These are phyloP conservation scores for Xestobium rufovillosum DNA, from an alignment of 2,888 invertebrate species.

Conservation along the genomic window DNA sequence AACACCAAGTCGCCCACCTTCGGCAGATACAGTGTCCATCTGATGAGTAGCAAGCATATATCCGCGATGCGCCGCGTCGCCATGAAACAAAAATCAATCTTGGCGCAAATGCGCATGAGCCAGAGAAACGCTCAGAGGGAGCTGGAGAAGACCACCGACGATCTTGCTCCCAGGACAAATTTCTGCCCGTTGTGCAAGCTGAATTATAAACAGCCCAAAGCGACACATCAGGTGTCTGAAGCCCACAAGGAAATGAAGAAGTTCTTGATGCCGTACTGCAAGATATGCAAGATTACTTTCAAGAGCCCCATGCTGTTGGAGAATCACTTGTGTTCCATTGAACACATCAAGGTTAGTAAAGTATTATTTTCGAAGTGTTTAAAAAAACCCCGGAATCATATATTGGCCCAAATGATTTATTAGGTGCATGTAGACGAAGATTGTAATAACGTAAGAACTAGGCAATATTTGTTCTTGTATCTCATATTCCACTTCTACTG, in stretches of 20 bases:
- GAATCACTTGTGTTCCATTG: constrained; percentile 72
- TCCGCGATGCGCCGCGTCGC: constrained; percentile 67
- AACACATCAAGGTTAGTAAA: constrained; percentile 64
- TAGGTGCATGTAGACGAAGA: no score
- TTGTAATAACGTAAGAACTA: no score
- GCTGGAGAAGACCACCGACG: constrained; percentile 61
- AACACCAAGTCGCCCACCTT: constrained; percentile 67
- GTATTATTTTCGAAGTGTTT: no score
- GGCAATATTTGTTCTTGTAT: no score
- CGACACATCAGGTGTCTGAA: constrained; percentile 70
- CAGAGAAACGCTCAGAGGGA: constrained; percentile 75
- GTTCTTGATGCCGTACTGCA: constrained; percentile 76
- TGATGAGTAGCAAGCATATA: constrained; percentile 63
- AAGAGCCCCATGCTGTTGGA: constrained; percentile 81
- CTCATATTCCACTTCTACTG: no score
- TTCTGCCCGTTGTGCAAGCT: constrained; percentile 43
- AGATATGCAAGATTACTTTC: constrained; percentile 68
- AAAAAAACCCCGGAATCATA: no score
- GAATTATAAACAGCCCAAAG: constrained; percentile 48
- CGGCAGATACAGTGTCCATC: constrained; percentile 65
- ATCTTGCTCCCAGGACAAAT: constrained; percentile 45
- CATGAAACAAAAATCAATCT: constrained; percentile 63
- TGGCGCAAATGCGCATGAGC: constrained; percentile 69
- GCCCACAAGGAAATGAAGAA: constrained; percentile 79
- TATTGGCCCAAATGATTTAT: no score